These are phyloP conservation scores for Polylopha cassiicola DNA, from an alignment of 2,888 invertebrate genomes.

Conservation along the genomic window DNA sequence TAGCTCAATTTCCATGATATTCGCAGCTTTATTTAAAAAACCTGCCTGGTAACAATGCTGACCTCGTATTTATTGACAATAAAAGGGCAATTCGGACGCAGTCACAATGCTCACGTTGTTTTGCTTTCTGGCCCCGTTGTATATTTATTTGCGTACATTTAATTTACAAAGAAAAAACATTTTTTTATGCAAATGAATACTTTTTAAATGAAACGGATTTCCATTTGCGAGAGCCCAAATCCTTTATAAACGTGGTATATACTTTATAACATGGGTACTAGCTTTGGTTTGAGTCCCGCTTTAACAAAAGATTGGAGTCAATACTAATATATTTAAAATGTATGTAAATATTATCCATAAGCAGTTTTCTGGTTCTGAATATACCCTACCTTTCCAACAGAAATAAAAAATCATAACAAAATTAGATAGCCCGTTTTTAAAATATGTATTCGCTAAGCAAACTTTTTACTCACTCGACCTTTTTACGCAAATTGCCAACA, in stretches of 20 bases:
- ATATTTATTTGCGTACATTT: conserved; percentile 12
- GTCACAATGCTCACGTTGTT: conserved; percentile 14
- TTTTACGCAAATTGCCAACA: conserved; percentile 42
- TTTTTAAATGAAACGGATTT: too few relatives aligned
- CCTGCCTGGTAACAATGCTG: conserved; percentile 33
- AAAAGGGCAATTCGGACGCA: conserved; percentile 31
- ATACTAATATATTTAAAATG: too few relatives aligned
- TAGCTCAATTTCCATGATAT: conserved; percentile 24
- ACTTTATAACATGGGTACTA: too few relatives aligned
- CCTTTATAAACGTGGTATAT: too few relatives aligned
- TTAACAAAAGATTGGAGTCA: too few relatives aligned
- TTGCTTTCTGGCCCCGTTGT: conserved; percentile 8
- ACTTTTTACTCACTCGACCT: conserved; percentile 34
- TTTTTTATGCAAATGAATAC: conserved; percentile 10
- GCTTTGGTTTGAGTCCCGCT: too few relatives aligned
- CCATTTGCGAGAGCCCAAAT: too few relatives aligned
- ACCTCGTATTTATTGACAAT: conserved; percentile 36
- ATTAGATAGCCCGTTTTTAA: conserved; percentile 23
- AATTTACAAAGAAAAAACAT: conserved; percentile 1
- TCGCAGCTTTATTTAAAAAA: conserved; percentile 27
- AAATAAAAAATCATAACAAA: conserved; percentile 40
- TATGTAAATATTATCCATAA: too few relatives aligned
- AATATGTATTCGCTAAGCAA: conserved; percentile 13
- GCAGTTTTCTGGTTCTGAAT: too few relatives aligned
- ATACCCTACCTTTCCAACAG: too few relatives aligned